These are phyloP conservation scores for Euphydryas editha DNA, from an alignment of 2,888 invertebrate genomes.

Conservation along the genomic window DNA sequence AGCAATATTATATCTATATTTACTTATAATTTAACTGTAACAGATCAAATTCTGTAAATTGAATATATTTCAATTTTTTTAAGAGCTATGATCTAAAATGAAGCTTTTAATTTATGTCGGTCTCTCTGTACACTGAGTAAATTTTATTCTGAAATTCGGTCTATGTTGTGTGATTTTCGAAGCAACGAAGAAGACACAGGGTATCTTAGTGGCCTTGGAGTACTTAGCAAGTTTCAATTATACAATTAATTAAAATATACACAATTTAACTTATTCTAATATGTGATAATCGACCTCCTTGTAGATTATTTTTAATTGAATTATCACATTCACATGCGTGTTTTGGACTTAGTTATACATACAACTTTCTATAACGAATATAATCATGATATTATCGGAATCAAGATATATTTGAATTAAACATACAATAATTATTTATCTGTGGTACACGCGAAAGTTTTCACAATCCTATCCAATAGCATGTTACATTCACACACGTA, in stretches of 20 bases:
- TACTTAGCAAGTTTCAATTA: too few species aligned
- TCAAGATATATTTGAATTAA: slow-evolving; percentile 1
- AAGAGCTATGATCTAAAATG: too few species aligned
- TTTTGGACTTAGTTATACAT: neutral
- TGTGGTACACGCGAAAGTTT: neutral
- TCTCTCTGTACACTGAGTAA: neutral
- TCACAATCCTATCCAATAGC: neutral
- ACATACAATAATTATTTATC: slow-evolving; percentile 9
- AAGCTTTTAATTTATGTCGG: too few species aligned
- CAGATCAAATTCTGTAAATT: neutral
- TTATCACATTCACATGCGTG: neutral
- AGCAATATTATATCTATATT: slow-evolving; percentile 31
- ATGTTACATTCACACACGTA: neutral
- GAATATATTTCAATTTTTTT: too few species aligned
- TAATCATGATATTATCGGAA: neutral
- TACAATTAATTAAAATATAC: too few species aligned
- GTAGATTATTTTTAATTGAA: neutral
- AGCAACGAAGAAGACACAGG: too few species aligned
- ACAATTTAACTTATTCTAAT: too few species aligned
- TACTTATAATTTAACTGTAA: neutral
- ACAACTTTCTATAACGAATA: slow-evolving; percentile 3
- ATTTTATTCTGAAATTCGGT: too few species aligned
- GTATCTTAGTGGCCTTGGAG: too few species aligned
- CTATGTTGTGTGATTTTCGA: too few species aligned
- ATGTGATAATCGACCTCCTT: too few species aligned